These are phyloP conservation scores for Aelia acuminata DNA, from an alignment of 2,888 invertebrate genomes.

Conservation along the genomic window DNA sequence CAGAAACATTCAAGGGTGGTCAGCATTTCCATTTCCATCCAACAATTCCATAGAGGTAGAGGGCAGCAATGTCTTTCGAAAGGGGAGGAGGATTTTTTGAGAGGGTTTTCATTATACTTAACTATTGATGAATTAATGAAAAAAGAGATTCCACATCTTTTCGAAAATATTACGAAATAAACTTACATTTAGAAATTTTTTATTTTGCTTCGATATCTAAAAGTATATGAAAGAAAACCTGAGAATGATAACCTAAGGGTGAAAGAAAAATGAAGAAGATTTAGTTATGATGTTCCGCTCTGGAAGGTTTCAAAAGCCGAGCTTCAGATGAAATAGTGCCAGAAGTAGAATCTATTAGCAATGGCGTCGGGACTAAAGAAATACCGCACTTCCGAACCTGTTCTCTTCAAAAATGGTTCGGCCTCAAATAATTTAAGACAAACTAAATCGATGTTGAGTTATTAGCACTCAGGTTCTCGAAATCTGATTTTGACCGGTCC, in stretches of 20 bases:
- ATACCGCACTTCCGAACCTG: neutral
- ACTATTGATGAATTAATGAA: no score
- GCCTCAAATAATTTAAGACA: conserved; percentile 32
- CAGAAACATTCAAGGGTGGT: no score
- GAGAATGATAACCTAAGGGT: neutral
- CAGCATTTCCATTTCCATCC: no score
- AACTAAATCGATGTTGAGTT: conserved; percentile 43
- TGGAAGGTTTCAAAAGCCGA: neutral
- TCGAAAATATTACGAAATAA: no score
- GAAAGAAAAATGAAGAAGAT: neutral
- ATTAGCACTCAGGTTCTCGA: conserved; percentile 25
- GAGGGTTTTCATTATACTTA: no score
- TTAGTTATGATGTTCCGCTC: neutral
- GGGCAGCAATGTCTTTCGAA: no score
- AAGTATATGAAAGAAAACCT: neutral
- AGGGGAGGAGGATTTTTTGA: no score
- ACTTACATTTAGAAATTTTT: no score
- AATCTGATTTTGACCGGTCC: conserved; percentile 39
- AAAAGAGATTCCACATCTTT: no score
- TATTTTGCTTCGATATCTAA: neutral
- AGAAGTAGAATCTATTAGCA: conserved; percentile 37
- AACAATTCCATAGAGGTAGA: no score
- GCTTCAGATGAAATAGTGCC: neutral
- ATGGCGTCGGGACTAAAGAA: neutral
- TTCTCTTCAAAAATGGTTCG: neutral